Evolutionary conservation across 2,113 vertebrate genomes (phyloP), one percentile per base, ranked within the genome.

Genomic region (Pitta sordida): DNA sequence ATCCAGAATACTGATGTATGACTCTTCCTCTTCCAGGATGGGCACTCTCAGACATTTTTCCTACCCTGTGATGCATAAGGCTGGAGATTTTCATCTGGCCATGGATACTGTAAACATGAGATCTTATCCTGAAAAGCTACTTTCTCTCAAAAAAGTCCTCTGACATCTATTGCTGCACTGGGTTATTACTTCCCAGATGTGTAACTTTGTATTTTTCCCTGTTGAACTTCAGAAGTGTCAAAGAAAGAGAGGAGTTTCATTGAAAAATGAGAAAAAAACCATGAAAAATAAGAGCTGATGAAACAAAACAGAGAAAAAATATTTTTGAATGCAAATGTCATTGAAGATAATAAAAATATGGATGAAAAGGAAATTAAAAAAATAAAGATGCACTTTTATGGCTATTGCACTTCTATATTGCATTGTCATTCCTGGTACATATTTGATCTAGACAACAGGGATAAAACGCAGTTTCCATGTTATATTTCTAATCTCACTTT

Each of bases 41-140:
- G 84, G 32, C 0, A 0, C 3, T 49, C 32, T 58, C 56, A 49
- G 48, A 30, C 1, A 2, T 41, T 48, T 1, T 21, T 79, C 49
- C 27, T 8, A 1, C 19, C 22, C 26, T 56, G 36, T 30, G 10
- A 52, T 20, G 53, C 10, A 4, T 24, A 15, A 32, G 13, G 8
- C 10, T 67, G 20, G 69, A 18, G 27, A 48, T 43, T 67, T 84
- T 43, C 21, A 41, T 36, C 36, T 71, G 13, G 15, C 9, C 13
- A 4, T 18, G 10, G 19, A 30, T 68, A 5, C 34, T 76, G 27
- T 22, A 39, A 3, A 46, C 16, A 13, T 21, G 41, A 22, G 20
- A n/a, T 65, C 30, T 3, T 88, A 74, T 86, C 30, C 44, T 65
- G 77, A 53, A 81, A 77, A 32, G 7, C 3, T 0, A 0, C 8